Evolutionary conservation across 1,140 invertebrate genomes (phyloP).

Genomic region (Acromyrmex echinatior): DNA sequence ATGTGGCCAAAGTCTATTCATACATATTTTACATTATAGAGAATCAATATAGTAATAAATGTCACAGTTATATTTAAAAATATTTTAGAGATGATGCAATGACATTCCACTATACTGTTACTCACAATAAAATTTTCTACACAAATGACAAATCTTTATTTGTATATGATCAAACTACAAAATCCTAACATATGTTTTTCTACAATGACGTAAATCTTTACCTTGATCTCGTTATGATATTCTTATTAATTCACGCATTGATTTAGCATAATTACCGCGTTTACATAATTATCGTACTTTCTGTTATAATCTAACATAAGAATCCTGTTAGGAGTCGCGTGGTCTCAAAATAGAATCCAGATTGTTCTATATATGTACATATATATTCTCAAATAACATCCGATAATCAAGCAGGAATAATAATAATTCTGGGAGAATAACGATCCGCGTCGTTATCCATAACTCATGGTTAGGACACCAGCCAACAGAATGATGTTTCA

Average conservation of each 20-base stretch:
- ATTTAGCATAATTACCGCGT: slow-evolving; percentile 44
- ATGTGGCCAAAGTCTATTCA: not conserved
- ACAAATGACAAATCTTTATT: not conserved
- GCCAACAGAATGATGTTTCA: not conserved
- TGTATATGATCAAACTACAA: not conserved
- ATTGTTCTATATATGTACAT: not conserved
- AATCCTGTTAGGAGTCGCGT: slow-evolving; percentile 21
- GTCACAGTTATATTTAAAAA: not conserved
- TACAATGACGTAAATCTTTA: slow-evolving; percentile 51
- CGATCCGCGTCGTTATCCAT: slow-evolving; percentile 1
- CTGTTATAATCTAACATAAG: not conserved
- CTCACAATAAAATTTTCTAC: not conserved
- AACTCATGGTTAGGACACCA: not conserved
- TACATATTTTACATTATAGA: not conserved
- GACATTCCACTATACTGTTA: not conserved
- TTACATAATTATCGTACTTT: slow-evolving; percentile 37
- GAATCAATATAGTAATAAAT: not conserved
- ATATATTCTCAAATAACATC: slow-evolving; percentile 19
- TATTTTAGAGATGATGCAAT: not conserved
- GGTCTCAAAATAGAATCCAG: slow-evolving; percentile 24
- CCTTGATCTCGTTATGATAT: slow-evolving; percentile 44
- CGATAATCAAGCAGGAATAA: slow-evolving; percentile 29
- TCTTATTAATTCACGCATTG: slow-evolving; percentile 53
- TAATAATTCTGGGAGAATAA: slow-evolving; percentile 19
- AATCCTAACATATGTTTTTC: slow-evolving; percentile 1